Evolutionary conservation across 1,140 invertebrate genomes (phyloP).

Genomic region (Procambarus clarkii): DNA sequence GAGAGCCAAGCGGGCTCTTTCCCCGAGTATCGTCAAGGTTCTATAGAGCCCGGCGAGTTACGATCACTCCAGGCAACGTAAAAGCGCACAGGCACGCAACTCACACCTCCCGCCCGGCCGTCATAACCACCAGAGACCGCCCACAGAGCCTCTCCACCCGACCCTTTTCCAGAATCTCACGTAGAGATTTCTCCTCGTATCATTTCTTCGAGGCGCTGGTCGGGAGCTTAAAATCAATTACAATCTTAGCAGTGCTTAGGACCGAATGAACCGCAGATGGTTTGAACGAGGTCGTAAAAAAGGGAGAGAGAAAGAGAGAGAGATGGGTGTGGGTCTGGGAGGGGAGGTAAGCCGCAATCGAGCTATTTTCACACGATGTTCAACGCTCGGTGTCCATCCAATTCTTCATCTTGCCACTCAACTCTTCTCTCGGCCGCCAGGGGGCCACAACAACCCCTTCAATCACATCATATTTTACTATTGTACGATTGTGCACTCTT

Average conservation of each 20-base stretch:
- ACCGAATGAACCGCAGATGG: background rate
- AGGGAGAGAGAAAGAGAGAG: background rate
- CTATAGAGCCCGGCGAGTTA: background rate
- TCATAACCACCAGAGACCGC: conserved; percentile 36
- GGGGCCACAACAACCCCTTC: background rate
- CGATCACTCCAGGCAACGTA: background rate
- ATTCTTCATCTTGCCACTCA: conserved; percentile 56
- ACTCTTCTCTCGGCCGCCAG: background rate
- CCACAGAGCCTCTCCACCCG: background rate
- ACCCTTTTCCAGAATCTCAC: conserved; percentile 30
- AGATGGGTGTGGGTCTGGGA: too few species aligned
- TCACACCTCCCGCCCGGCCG: conserved; percentile 32
- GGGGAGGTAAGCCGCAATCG: background rate
- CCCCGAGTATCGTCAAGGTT: background rate
- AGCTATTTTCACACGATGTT: conserved; percentile 53
- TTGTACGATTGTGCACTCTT: background rate
- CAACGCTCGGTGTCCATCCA: conserved; percentile 38
- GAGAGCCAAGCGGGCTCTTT: background rate
- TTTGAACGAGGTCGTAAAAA: background rate
- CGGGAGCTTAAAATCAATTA: conserved; percentile 17
- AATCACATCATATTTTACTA: background rate
- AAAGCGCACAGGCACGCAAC: background rate
- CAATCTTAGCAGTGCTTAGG: background rate
- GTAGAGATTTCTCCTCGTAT: conserved; percentile 26
- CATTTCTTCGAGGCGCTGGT: background rate